A percentile compares a stretch with the other conserved stretches of the same genome.
These are phyloP conservation scores for Hermetia illucens DNA, from an alignment of 1,140 invertebrate genomes.

Conservation along the genomic window DNA sequence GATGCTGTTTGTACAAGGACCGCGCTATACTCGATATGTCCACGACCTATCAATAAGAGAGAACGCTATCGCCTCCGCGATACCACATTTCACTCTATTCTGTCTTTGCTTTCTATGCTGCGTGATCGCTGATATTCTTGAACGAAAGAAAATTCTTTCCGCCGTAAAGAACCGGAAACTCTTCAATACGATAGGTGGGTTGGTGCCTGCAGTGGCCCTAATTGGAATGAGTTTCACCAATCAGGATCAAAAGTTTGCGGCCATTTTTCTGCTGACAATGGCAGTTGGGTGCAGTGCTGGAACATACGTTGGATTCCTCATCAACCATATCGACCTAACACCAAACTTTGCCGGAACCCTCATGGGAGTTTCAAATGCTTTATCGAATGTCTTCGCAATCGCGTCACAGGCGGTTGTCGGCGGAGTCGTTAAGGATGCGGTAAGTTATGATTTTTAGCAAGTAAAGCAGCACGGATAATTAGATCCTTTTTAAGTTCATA, in stretches of 20 bases:
- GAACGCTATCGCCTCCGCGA: conserved; percentile 49
- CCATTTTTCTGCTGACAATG: conserved; percentile 41
- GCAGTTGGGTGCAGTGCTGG: conserved; percentile 60
- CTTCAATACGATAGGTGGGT: conserved; percentile 42
- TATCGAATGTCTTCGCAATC: too few relatives aligned
- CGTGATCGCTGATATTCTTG: conserved; percentile 40
- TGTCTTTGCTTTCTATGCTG: conserved; percentile 45
- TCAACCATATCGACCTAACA: conserved; percentile 52
- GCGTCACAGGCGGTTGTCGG: too few relatives aligned
- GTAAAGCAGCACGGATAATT: too few relatives aligned
- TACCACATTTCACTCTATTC: conserved; percentile 61
- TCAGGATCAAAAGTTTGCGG: conserved; percentile 29
- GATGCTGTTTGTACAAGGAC: conserved; percentile 75
- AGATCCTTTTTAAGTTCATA: too few relatives aligned
- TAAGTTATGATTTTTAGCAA: too few relatives aligned
- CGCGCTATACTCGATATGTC: conserved; percentile 69
- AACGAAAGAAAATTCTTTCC: conserved; percentile 35
- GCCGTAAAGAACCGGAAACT: conserved; percentile 41
- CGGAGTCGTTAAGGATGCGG: too few relatives aligned
- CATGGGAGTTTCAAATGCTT: conserved; percentile 47
- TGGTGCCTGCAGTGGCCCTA: conserved; percentile 39
- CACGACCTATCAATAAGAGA: conserved; percentile 60
- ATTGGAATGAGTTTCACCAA: conserved; percentile 40
- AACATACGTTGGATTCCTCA: conserved; percentile 46
- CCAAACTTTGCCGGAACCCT: conserved; percentile 56